phyloP scores from a whole-genome alignment of 1,140 invertebrate genomes.

The Nasonia longicornis region DNA sequence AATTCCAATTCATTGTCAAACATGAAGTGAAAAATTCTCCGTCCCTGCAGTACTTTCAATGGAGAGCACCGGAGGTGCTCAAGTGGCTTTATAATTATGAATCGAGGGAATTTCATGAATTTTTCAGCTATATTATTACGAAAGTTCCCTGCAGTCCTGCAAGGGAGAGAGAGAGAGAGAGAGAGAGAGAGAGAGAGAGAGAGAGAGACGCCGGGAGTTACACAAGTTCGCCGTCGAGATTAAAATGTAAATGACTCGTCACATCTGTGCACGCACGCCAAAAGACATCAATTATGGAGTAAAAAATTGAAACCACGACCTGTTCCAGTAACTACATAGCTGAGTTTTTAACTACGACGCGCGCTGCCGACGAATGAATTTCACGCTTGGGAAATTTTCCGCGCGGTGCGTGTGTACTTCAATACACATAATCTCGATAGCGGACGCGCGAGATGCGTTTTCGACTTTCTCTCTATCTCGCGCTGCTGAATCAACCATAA shows the following conservation, averaged over 20 bases:
- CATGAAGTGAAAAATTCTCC: not conserved
- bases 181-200: not conserved
- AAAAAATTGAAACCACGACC: not conserved
- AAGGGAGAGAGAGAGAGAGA: not conserved
- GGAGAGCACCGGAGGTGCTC: not conserved
- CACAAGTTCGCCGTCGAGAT: slow-evolving; percentile 28
- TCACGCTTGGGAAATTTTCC: no score
- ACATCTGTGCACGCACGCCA: not conserved
- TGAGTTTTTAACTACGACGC: not conserved
- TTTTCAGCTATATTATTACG: slow-evolving; percentile 28
- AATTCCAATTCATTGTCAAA: slow-evolving; percentile 11
- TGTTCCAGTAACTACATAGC: not conserved
- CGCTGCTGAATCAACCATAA: not conserved
- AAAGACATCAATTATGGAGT: slow-evolving; percentile 14
- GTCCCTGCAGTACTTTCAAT: not conserved
- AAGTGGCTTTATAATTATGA: slow-evolving; percentile 37
- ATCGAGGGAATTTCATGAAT: slow-evolving; percentile 32
- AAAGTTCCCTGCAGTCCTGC: slow-evolving; percentile 28
- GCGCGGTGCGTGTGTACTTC: not conserved
- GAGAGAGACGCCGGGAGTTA: slow-evolving; percentile 14
- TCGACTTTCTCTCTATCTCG: not conserved
- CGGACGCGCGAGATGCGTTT: not conserved
- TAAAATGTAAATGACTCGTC: slow-evolving; percentile 37
- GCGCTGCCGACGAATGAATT: no score
- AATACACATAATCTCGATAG: not conserved